phyloP scores from a whole-genome alignment of 2,113 vertebrate genomes.

The Rhabdornis inornatus region DNA sequence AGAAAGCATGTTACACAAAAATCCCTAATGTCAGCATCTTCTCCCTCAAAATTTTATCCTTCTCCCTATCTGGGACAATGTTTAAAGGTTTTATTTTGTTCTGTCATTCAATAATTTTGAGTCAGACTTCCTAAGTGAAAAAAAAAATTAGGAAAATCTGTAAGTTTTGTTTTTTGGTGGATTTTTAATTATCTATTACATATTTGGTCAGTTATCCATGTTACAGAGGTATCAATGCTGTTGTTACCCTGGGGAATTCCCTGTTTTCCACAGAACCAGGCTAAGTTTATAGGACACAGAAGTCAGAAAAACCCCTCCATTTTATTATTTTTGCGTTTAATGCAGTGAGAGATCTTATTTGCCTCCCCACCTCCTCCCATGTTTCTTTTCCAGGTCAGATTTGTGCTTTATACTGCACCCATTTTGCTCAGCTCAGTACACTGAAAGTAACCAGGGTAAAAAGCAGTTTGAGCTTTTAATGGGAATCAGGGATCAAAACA shows the following conservation, averaged over 20 bases:
- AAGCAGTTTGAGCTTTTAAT: not conserved
- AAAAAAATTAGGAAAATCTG: not conserved
- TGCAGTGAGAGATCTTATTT: not conserved
- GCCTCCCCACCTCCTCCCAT: not conserved
- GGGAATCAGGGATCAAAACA: not conserved
- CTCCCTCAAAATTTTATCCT: not conserved
- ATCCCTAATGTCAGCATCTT: not conserved
- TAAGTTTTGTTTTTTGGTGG: not conserved
- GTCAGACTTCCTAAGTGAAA: not conserved
- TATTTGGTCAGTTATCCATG: not conserved
- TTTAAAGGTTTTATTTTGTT: not conserved
- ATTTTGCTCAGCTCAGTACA: constrained; percentile 14
- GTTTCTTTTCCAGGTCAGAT: not conserved
- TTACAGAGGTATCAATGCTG: not conserved
- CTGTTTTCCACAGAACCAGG: not conserved
- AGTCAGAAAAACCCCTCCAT: not conserved
- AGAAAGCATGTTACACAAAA: not conserved
- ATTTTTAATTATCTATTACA: not conserved
- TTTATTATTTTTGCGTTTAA: not conserved
- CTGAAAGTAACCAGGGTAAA: not conserved
- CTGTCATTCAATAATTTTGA: not conserved
- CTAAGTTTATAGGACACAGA: not conserved
- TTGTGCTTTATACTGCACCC: not conserved
- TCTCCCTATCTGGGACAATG: not conserved
- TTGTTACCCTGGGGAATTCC: not conserved